Evolutionary conservation across 2,113 vertebrate species (phyloP).

Genomic region (Podarcis muralis): DNA sequence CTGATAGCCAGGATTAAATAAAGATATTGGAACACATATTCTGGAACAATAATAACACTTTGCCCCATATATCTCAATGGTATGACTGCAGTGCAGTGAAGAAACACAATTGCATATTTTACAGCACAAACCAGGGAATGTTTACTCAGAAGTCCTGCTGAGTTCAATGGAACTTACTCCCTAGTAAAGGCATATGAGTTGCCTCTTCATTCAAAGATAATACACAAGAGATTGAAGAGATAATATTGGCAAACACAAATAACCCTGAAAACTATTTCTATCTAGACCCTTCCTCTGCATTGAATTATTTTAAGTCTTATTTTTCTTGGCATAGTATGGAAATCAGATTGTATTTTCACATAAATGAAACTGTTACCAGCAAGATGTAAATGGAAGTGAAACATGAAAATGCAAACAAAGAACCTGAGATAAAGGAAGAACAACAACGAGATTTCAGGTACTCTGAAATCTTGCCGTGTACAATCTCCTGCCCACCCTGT

Average conservation of each 20-base stretch:
- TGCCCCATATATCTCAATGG: background rate
- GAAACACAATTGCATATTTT: background rate
- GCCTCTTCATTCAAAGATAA: background rate
- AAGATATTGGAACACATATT: background rate
- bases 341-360: background rate
- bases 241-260: constrained; percentile 3
- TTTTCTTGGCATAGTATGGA: background rate
- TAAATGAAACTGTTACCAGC: background rate
- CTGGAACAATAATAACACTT: background rate
- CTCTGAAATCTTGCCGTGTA: background rate
- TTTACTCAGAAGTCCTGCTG: background rate
- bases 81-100: background rate
- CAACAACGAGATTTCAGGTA: background rate
- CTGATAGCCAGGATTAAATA: background rate
- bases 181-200: background rate
- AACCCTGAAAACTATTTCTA: background rate
- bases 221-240: background rate
- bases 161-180: background rate
- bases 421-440: background rate
- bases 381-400: background rate
- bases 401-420: background rate
- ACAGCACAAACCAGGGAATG: background rate
- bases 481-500: background rate
- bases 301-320: background rate
- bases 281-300: background rate